A percentile compares a stretch with the other conserved stretches of the same genome.
phyloP scores from a whole-genome alignment of 2,113 vertebrate genomes.

The Pitta sordida region DNA sequence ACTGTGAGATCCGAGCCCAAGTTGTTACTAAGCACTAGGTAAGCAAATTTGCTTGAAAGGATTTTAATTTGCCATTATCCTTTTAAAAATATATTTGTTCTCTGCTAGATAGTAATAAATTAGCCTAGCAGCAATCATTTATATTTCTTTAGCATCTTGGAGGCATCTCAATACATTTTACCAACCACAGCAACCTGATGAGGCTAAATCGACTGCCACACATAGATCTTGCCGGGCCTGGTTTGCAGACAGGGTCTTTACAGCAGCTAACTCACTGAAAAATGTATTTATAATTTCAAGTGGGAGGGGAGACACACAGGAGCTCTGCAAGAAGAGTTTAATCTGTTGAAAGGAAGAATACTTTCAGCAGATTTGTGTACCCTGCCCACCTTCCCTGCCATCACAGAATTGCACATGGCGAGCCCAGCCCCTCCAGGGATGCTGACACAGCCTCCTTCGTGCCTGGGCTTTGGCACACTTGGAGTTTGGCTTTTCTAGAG shows the following conservation, averaged over 20 bases:
- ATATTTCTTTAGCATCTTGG: neutral
- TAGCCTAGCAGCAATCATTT: neutral
- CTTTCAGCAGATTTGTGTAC: neutral
- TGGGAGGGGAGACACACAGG: neutral
- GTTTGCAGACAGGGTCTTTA: neutral
- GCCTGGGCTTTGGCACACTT: neutral
- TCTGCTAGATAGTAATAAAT: slow-evolving; percentile 35
- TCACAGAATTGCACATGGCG: neutral
- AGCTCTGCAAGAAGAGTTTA: neutral
- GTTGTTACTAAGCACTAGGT: neutral
- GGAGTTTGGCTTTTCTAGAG: neutral
- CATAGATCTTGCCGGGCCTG: neutral
- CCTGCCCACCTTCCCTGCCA: neutral
- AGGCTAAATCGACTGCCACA: neutral
- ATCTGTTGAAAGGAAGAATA: neutral
- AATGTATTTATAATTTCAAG: slow-evolving; percentile 29
- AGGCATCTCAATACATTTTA: neutral
- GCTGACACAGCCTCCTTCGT: neutral
- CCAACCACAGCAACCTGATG: neutral
- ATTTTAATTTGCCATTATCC: slow-evolving; percentile 27
- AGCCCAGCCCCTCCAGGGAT: neutral
- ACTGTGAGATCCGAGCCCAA: neutral
- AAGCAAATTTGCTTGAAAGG: slow-evolving; percentile 39
- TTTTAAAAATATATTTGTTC: slow-evolving; percentile 38
- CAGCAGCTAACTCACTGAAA: neutral